A percentile compares a stretch with the other conserved stretches of the same genome.
These are phyloP conservation scores for Caenorhabditis sp. DNA, from an alignment of 2,888 invertebrate species.

Conservation along the genomic window DNA sequence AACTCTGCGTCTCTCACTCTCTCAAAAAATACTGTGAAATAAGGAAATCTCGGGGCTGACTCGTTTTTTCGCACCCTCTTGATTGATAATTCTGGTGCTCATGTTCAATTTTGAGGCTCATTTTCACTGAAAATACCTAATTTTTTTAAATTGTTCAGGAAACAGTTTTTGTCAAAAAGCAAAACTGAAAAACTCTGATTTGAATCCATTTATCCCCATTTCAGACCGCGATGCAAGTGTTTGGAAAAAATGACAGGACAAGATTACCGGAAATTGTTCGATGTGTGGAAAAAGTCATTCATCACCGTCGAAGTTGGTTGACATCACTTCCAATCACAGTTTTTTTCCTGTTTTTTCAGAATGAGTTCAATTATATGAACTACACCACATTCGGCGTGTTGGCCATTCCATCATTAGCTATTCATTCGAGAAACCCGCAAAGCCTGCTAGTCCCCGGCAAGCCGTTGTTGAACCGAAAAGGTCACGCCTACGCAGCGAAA, in stretches of 20 bases:
- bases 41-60: too few species aligned
- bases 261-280: conserved; percentile 52
- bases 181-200: too few species aligned
- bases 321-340: background rate
- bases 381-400: conserved; percentile 61
- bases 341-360: conserved; percentile 25
- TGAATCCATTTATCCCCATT: too few species aligned
- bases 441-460: conserved; percentile 58
- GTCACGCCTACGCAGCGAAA: conserved; percentile 68
- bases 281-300: conserved; percentile 57
- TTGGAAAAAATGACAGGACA: conserved; percentile 54
- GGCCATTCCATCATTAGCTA: conserved; percentile 59
- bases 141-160: too few species aligned
- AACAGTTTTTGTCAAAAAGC: too few species aligned
- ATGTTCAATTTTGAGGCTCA: too few species aligned
- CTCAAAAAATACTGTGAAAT: too few species aligned
- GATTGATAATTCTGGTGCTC: too few species aligned
- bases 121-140: too few species aligned
- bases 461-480: conserved; percentile 63
- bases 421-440: conserved; percentile 64
- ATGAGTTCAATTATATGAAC: conserved; percentile 59
- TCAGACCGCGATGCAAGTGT: conserved; percentile 46
- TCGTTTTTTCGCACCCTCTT: too few species aligned
- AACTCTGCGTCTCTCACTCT: too few species aligned
- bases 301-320: conserved; percentile 53